Base-by-base conservation (phyloP, 2,888 invertebrate species). In the Drosophila affinis region DNA sequence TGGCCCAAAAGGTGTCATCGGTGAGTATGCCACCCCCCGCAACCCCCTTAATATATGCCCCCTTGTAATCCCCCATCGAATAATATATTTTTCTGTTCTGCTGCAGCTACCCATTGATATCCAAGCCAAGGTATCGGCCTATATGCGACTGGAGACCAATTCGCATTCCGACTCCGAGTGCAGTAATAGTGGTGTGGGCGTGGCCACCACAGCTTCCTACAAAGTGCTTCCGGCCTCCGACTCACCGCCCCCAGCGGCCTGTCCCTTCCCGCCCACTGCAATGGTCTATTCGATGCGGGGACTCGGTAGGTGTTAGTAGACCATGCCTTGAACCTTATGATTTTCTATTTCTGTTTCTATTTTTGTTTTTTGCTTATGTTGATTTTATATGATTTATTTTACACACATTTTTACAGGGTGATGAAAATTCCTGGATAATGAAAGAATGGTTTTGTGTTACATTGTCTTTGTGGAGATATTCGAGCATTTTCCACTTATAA, bases 1-100 rank as follows among this genome's bases (percentile, higher is more conserved):
- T 98, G 72, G 95, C 97, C 51, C 98, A 98, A 90, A 97, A 96
- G 93, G 94, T 97, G 88, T 97, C 97, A 91, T 95, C 95, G 92
- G 97, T 97, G 94, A 95, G 95, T 94, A 18, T 56, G 24, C 6
- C 17, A 39, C 27, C 7, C 7, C 27, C 1, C 24, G 1, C 27
- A 5, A 27, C 29, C 27, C 27, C 6, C 27, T 27, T 27, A 27
- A 27, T 27, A 27, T 7, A 27, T 27, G 12, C 24, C 14, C 47
- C 12, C 18, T 9, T 27, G 10, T 10, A 17, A 12, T 29, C 17
- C 6, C 9, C 27, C 9, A 14, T 3, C 4, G 21, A 55, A 39
- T 14, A 27, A 45, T 61, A 47, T 58, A 58, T 54, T 32, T 21
- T 48, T 39, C 18, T 52, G 3, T 21, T 21, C 21, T 21, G 21